Evolutionary conservation across 2,888 invertebrate genomes (phyloP).

Genomic region (Achlya flavicornis): DNA sequence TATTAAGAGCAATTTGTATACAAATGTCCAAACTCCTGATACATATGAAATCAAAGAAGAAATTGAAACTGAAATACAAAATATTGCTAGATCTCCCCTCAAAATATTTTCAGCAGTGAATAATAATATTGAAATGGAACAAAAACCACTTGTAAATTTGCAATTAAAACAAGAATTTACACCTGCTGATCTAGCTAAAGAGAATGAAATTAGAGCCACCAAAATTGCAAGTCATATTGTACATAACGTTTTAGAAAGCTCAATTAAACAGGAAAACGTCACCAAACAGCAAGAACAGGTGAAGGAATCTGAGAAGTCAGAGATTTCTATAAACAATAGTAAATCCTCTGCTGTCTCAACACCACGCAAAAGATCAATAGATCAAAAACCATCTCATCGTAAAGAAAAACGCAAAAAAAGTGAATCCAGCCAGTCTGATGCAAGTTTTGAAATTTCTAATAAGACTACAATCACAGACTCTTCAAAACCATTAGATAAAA

Average conservation of each 20-base stretch:
- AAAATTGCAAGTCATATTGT: neutral
- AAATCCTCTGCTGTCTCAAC: slow-evolving; percentile 47
- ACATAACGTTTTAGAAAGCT: neutral
- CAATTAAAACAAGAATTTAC: neutral
- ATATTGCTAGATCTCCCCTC: slow-evolving; percentile 44
- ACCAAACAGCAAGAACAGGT: slow-evolving; percentile 35
- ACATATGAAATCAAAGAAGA: slow-evolving; percentile 37
- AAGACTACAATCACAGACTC: slow-evolving; percentile 47
- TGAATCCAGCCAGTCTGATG: slow-evolving; percentile 43
- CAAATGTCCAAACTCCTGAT: slow-evolving; percentile 20
- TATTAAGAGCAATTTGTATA: slow-evolving; percentile 17
- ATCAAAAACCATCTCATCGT: slow-evolving; percentile 73
- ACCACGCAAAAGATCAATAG: slow-evolving; percentile 68
- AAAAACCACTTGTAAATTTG: neutral
- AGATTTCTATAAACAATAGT: slow-evolving; percentile 29
- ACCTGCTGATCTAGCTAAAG: slow-evolving; percentile 9
- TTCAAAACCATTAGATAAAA: slow-evolving; percentile 50
- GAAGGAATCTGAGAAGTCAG: slow-evolving; percentile 41
- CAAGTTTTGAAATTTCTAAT: slow-evolving; percentile 44
- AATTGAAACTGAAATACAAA: slow-evolving; percentile 46
- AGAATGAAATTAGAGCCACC: slow-evolving; percentile 14
- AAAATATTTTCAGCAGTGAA: slow-evolving; percentile 30
- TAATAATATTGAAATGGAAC: slow-evolving; percentile 24
- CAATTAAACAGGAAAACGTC: slow-evolving; percentile 29
- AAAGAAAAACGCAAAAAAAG: slow-evolving; percentile 80